These are phyloP conservation scores for Pogonomyrmex californicus DNA, from an alignment of 1,140 invertebrate genomes.

Conservation along the genomic window DNA sequence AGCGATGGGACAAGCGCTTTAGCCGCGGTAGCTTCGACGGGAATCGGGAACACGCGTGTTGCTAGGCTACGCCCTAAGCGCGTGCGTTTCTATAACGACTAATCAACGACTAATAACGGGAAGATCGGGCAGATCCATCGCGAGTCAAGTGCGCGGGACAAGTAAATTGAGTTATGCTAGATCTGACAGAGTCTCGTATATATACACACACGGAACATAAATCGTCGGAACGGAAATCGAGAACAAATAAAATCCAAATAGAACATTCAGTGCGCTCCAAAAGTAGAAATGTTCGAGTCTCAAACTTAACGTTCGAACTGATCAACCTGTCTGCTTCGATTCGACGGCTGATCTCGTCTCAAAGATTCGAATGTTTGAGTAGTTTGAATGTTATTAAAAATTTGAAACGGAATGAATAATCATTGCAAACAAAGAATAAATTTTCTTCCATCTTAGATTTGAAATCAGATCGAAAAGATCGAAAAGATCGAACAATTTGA, in stretches of 20 bases:
- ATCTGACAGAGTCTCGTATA: background rate
- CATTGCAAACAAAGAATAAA: background rate
- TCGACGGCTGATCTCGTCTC: background rate
- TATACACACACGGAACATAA: background rate
- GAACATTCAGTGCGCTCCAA: background rate
- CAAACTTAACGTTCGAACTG: background rate
- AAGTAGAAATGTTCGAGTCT: background rate
- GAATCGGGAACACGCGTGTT: slow-evolving; percentile 47
- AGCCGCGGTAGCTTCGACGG: slow-evolving; percentile 45
- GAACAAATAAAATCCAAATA: background rate
- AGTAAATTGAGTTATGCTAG: background rate
- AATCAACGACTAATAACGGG: slow-evolving; percentile 48
- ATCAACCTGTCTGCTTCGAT: background rate
- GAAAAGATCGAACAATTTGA: background rate
- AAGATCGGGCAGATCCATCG: background rate
- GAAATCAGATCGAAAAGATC: background rate
- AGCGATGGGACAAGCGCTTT: background rate
- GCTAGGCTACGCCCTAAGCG: slow-evolving; percentile 52
- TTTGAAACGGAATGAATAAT: background rate
- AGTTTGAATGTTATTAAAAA: background rate
- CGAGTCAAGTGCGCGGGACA: background rate
- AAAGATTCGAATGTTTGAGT: background rate
- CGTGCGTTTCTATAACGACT: slow-evolving; percentile 65
- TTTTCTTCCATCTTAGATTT: background rate
- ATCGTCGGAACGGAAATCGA: background rate